Base-by-base conservation (phyloP, 2,797 vertebrate species). In the Salarias fasciatus region DNA sequence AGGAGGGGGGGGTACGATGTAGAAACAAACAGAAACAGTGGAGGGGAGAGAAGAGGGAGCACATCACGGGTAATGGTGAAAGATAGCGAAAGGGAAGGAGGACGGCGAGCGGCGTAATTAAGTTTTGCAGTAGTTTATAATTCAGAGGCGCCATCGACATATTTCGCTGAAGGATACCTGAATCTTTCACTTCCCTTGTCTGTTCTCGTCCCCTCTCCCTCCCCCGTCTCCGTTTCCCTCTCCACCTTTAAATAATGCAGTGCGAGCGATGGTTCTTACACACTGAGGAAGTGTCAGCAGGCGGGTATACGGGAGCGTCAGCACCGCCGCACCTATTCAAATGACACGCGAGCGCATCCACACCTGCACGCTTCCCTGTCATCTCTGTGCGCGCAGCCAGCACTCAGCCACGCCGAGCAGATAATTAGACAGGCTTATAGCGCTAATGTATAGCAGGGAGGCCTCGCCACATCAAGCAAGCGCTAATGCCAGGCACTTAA, bases 171-270 rank as follows among this genome's bases (percentile, higher is more conserved):
- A 79, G 72, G 67, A 72, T 79, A 86, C 75, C 85, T 75, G 71
- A 78, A 52, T 76, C 24, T 72, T 48, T 53, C 40, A 12, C 47
- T 53, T 61, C 30, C 15, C 57, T 47, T 44, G 46, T 59, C 69
- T 58, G 14, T 35, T 33, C 45, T 44, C 15, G 10, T 53, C 52
- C 47, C 52, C 53, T 46, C 71, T 46, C 51, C 53, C 53, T 69
- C 70, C 43, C 68, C 42, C n/a, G 50, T 58, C 77, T 73, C 29
- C 4, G 8, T 77, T 70, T 68, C 60, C 77, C 54, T 83, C 79
- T 80, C 82, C 68, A 63, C 65, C 79, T 82, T 87, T 92, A 91
- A 92, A 92, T 92, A 91, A 93, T 92, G 87, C 88, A 93, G 75
- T 30, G 68, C 43, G 81, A 75, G 78, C 82, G 88, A 87, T 73